Conservation (phyloP, 2,113 vertebrate genomes). For the Illadopsis cleaveri region DNA sequence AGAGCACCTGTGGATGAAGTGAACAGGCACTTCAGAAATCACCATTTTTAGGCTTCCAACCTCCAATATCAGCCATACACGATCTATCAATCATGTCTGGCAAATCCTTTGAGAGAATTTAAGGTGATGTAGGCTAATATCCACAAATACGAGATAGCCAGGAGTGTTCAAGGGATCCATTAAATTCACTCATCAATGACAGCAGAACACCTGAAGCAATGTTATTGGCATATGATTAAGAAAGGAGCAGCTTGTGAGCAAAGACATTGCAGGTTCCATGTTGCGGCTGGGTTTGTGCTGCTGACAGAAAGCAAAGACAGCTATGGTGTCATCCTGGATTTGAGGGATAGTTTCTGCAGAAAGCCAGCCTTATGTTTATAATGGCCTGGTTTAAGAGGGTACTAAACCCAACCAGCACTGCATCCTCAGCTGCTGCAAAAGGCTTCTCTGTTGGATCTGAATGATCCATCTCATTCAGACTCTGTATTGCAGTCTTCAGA, state of each 20-base stretch:
- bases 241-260: neutral
- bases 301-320: neutral
- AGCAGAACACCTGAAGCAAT: neutral
- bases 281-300: neutral
- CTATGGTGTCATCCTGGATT: neutral
- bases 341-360: neutral
- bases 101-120: neutral
- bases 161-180: neutral
- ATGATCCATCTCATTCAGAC: conserved; percentile 24
- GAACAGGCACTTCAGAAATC: neutral
- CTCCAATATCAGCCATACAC: neutral
- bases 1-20: neutral
- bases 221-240: neutral
- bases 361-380: neutral
- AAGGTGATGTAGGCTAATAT: neutral
- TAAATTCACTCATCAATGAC: neutral
- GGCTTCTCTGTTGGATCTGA: neutral
- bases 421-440: neutral
- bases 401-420: neutral
- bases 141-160: neutral
- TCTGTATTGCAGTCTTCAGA: neutral
- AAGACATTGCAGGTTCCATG: neutral
- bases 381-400: neutral
- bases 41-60: neutral
- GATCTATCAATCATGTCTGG: neutral